phyloP scores from a whole-genome alignment of 2,888 invertebrate genomes.

The Drosophila nigricruria region DNA sequence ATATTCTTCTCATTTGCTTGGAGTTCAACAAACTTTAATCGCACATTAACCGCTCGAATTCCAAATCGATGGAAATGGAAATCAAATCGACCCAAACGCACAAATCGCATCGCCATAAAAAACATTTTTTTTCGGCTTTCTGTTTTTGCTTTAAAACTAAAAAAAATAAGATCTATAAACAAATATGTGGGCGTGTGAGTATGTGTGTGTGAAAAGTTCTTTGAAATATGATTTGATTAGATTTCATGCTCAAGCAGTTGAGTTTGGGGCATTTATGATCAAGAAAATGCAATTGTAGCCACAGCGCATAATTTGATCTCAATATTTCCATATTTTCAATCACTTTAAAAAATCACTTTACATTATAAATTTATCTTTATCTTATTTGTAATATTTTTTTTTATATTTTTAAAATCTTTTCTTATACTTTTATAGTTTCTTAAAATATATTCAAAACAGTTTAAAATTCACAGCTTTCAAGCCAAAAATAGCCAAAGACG shows the following conservation, averaged over 20 bases:
- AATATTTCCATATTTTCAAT: too few species aligned
- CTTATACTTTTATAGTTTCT: neutral
- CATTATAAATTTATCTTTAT: too few species aligned
- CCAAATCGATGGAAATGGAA: conserved; percentile 60
- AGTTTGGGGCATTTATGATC: neutral
- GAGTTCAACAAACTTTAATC: conserved; percentile 76
- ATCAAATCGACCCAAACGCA: conserved; percentile 40
- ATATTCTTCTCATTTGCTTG: conserved; percentile 19
- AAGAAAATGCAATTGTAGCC: neutral
- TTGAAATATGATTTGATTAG: conserved; percentile 23
- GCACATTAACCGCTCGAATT: conserved; percentile 63
- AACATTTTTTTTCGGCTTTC: conserved; percentile 9
- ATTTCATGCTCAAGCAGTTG: neutral
- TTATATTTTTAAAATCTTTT: neutral
- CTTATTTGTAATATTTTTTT: too few species aligned
- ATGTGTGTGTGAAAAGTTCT: neutral
- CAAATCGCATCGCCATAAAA: conserved; percentile 41
- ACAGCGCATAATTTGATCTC: too few species aligned
- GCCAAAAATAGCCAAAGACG: conserved; percentile 1
- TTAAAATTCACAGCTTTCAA: conserved; percentile 3
- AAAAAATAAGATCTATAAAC: conserved; percentile 30
- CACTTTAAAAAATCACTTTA: too few species aligned
- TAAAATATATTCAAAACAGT: neutral
- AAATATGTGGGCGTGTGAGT: conserved; percentile 1
- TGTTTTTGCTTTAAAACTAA: conserved; percentile 22